Base-by-base conservation (phyloP, 1,140 invertebrate genomes). In the Bombus sylvicola region DNA sequence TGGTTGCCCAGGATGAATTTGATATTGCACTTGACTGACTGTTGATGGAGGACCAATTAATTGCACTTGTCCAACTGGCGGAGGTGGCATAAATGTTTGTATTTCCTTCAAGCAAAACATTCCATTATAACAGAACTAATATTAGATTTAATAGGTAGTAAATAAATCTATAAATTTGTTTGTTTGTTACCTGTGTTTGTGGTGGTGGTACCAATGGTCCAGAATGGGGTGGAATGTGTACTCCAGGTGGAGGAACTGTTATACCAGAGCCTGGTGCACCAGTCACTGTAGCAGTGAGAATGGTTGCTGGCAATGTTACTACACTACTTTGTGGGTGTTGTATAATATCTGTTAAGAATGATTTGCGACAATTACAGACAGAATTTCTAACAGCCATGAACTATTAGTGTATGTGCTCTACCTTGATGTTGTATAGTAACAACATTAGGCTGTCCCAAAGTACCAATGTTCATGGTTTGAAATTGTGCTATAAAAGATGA, bases 401-500 rank as follows among this genome's bases (percentile, higher is more conserved):
- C 57, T 82, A 79, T 86, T 22, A 79, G 87, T 74, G 77, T 79
- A 77, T 77, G 43, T 34, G 83, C 28, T 72, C 71, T 93, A 95
- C 94, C 94, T 94, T 95, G 95, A 92, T 95, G 95, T 85, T 95
- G 95, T 88, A 95, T 95, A 64, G 95, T 95, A 83, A 95, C 94
- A 68, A 95, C 92, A 85, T 95, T 95, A 75, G 94, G 94, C 90
- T 95, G 95, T 57, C 92, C 94, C 47, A 95, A 88, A 81, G 94
- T 91, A 81, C 95, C 95, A 78, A 95, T 95, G 84, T 95, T 95
- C 94, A 95, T 95, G 37, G 95, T 94, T 93, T 95, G 95, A 83
- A 95, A 95, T 91, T 95, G 94, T 75, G 94, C 95, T 95, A 74
- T 25, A 92, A 89, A 85, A 90, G 78, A 83, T 69, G 53, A 71